Base-by-base conservation (phyloP, 2,888 invertebrate genomes). In the Oxyteleia sp. region DNA sequence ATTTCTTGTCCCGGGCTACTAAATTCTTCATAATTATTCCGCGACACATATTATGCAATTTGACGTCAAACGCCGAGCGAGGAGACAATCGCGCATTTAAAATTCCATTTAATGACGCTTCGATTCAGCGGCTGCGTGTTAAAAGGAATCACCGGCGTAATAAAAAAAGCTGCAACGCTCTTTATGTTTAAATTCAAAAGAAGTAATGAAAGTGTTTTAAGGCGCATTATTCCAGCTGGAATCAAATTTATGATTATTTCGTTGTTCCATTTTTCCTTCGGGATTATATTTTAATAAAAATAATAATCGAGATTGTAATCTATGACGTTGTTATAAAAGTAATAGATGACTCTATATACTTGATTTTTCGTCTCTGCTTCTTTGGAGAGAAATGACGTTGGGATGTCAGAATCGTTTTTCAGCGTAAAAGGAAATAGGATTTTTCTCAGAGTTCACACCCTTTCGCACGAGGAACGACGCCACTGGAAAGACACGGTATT, bases 351-450 rank as follows among this genome's bases (percentile, higher is more conserved):
- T 78, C 69, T 66, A 84, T 71, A 74, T 61, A 72, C 71, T 72
- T 68, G 76, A 81, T 72, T 78, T 78, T 74, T 76, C 80, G 78
- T 81, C 81, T 74, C 78, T 63, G 69, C 69, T 74, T 49, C 79
- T 45, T 69, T 41, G 64, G 49, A 74, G 79, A 82, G 79, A 84
- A 84, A 84, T 74, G 82, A 82, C 75, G 79, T 75, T 45, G 79
- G 64, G 64, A 74, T 84, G 84, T 84, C 81, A 74, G 71, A 84
- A 81, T 82, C 84, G 81, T 81, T 69, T 81, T 78, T 74, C 81
- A 78, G 74, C 64, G 78, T 78, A 64, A 74, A 64, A 81, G 84
- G 76, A 84, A 84, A 84, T 81, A 81, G 78, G 84, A 84, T 84
- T 84, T 84, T 81, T 84, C 81, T 74, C 69, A 68, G 71, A 81